A percentile compares a stretch with the other conserved stretches of the same genome.
Conservation (phyloP, 2,888 invertebrate species). For the Carabus problematicus region DNA sequence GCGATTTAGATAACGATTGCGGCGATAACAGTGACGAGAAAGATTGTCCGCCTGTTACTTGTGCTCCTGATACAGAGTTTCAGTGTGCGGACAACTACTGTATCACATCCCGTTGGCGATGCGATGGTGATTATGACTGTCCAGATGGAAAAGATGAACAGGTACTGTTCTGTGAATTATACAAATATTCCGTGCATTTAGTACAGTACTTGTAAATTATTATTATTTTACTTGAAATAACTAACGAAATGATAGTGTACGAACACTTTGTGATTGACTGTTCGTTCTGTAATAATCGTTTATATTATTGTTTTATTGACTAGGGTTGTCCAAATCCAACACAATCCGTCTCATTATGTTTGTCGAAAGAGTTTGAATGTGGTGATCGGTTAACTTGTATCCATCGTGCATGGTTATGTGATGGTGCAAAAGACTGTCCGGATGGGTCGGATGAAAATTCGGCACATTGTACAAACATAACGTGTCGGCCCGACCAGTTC, state of each 20-base stretch:
- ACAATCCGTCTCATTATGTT: constrained; percentile 68
- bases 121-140: constrained; percentile 89
- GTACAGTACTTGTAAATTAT: too few relatives aligned
- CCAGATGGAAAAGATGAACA: constrained; percentile 82
- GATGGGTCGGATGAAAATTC: constrained; percentile 81
- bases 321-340: constrained; percentile 69
- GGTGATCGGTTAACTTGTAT: constrained; percentile 82
- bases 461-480: constrained; percentile 72
- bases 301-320: constrained; percentile 47
- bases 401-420: constrained; percentile 83
- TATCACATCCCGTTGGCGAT: constrained; percentile 80
- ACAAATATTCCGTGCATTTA: too few relatives aligned
- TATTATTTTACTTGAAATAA: too few relatives aligned
- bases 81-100: constrained; percentile 79
- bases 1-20: constrained; percentile 88
- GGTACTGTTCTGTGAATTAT: constrained; percentile 55
- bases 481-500: constrained; percentile 86
- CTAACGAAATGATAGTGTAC: too few relatives aligned
- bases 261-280: too few relatives aligned
- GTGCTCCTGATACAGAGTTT: constrained; percentile 75
- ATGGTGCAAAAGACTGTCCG: constrained; percentile 83
- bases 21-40: constrained; percentile 84
- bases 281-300: neutral
- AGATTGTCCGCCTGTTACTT: constrained; percentile 74
- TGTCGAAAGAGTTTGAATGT: constrained; percentile 78